A percentile compares a stretch with the other conserved stretches of the same genome.
These are phyloP conservation scores for Labeo catla DNA, from an alignment of 2,113 vertebrate species.

Conservation along the genomic window DNA sequence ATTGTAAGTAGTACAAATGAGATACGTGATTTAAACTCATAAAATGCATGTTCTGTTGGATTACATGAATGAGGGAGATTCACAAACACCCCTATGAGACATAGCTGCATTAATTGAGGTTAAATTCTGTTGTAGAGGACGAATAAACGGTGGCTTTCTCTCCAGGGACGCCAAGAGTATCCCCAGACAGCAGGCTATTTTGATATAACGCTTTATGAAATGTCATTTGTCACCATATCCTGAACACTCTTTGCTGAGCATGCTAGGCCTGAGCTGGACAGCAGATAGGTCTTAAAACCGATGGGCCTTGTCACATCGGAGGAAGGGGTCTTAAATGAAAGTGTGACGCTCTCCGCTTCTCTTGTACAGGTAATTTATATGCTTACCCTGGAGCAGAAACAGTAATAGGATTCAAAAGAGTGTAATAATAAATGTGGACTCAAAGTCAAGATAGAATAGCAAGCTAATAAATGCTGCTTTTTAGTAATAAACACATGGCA, in stretches of 20 bases:
- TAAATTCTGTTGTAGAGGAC: conserved; percentile 53
- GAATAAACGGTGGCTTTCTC: conserved; percentile 63
- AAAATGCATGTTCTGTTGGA: background rate
- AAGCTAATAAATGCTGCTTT: background rate
- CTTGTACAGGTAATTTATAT: conserved; percentile 51
- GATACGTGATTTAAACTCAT: conserved; percentile 1
- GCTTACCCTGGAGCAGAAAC: conserved; percentile 20
- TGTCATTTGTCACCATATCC: conserved; percentile 58
- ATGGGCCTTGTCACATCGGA: conserved; percentile 59
- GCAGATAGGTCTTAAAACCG: conserved; percentile 58
- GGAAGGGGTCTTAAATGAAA: conserved; percentile 65
- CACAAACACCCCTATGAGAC: background rate
- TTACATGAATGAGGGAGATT: conserved; percentile 18
- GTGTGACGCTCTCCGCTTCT: conserved; percentile 52
- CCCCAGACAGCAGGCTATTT: conserved; percentile 42
- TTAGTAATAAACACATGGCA: conserved; percentile 15
- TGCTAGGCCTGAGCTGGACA: conserved; percentile 55
- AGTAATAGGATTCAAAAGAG: conserved; percentile 17
- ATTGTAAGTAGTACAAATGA: background rate
- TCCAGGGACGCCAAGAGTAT: conserved; percentile 57
- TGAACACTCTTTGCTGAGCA: conserved; percentile 48
- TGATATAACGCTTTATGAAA: conserved; percentile 55
- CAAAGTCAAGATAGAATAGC: background rate
- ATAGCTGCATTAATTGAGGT: background rate
- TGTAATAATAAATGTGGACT: conserved; percentile 8